Base-by-base conservation (phyloP, 2,113 vertebrate genomes). In the Cyphomyrus discorhynchus region DNA sequence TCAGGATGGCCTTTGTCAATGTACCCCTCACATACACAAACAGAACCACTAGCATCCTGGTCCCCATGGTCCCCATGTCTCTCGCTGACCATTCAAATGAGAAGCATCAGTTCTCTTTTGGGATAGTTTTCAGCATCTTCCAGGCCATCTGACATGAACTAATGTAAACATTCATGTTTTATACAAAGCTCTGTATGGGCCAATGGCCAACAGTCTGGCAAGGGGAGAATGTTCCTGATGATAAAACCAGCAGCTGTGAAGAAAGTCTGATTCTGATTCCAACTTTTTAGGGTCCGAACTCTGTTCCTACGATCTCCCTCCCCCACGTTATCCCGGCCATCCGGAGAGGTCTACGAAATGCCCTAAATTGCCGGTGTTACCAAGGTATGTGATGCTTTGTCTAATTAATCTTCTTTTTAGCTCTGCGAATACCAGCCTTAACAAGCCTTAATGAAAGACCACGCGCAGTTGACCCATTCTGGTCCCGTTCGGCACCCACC, bases 341-440 rank as follows among this genome's bases (percentile, higher is more conserved):
- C 90, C 94, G 47, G 96, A 96, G 90, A 96, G 96, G 21, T 91
- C 95, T 90, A 92, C 92, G n/a, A 96, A 97, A 70, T 99, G 98
- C 93, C 98, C 98, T 91, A 98, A 97, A 93, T 97, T 98, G 89
- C 98, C 98, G 90, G 98, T 99, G 92, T 97, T 97, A 90, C 95
- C 96, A 91, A 99, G 98, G 98, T 99, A 95, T 92, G 95, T 91
- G n/a, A 91, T 91, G 4, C 13, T 17, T 74, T 88, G 90, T 35
- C 27, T 85, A 49, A 88, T 88, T 88, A 50, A 47, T 88, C 70
- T n/a, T 31, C 66, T 89, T n/a, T n/a, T 9, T 46, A 74, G 31
- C 53, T 66, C 53, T 47, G 19, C 24, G 24, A 88, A 42, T 11
- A 5, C 70, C 39, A 86, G 87, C 21, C 66, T 87, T 86, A 85